These are phyloP conservation scores for Nephrocerus scutellatus DNA, from an alignment of 2,888 invertebrate genomes.

Conservation along the genomic window DNA sequence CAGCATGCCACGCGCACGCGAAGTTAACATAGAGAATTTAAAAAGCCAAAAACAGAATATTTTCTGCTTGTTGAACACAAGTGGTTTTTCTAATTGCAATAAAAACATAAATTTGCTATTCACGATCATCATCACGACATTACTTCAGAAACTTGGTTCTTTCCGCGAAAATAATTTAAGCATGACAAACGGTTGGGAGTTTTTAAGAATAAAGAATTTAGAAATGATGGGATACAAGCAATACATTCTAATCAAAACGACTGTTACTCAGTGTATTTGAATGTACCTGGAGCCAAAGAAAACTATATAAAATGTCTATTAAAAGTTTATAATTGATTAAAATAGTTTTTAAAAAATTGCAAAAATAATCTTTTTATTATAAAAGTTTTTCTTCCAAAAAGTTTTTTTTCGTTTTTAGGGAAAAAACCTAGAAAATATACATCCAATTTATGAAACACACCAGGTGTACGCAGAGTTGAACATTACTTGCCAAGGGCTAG, in stretches of 20 bases:
- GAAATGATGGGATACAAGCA: constrained; percentile 59
- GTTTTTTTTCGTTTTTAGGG: neutral
- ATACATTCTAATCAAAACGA: constrained; percentile 49
- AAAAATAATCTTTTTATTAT: neutral
- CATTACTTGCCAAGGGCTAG: constrained; percentile 86
- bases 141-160: constrained; percentile 48
- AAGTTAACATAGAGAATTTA: no score
- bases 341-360: neutral
- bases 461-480: constrained; percentile 83
- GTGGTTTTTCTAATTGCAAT: no score
- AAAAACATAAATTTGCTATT: neutral
- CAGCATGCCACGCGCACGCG: no score
- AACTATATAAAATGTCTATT: constrained; percentile 47
- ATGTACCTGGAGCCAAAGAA: constrained; percentile 47
- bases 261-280: constrained; percentile 54
- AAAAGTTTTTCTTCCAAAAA: constrained; percentile 2
- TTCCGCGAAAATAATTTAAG: constrained; percentile 49
- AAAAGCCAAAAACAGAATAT: no score
- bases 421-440: constrained; percentile 3
- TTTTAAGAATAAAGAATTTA: constrained; percentile 53
- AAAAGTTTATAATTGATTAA: constrained; percentile 27
- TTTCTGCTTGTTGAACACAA: no score
- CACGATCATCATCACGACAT: constrained; percentile 42
- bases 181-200: constrained; percentile 50
- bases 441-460: constrained; percentile 42